A percentile compares a stretch with the other conserved stretches of the same genome.
Conservation (phyloP, 2,113 vertebrate species). For the Caranx melampygus region DNA sequence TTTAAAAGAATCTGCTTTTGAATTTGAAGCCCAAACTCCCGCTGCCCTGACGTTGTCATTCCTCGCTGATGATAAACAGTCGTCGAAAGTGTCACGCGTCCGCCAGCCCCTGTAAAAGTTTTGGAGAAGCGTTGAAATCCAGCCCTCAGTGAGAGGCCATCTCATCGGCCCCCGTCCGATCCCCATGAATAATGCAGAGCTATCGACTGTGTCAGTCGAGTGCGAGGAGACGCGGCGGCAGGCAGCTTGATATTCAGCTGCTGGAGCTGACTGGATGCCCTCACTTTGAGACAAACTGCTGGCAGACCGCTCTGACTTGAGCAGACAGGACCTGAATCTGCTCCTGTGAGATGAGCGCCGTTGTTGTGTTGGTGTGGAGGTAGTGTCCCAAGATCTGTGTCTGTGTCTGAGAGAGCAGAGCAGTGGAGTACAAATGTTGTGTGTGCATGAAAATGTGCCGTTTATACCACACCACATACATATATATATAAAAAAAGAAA, state of each 20-base stretch:
- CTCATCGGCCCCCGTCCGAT: slow-evolving; percentile 61
- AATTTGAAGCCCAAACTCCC: slow-evolving; percentile 18
- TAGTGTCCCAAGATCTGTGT: slow-evolving; percentile 27
- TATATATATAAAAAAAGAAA: background rate
- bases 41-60: slow-evolving; percentile 70
- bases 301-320: slow-evolving; percentile 67
- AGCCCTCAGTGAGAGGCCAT: slow-evolving; percentile 75
- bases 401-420: background rate
- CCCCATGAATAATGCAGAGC: slow-evolving; percentile 82
- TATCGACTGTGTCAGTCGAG: slow-evolving; percentile 81
- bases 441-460: slow-evolving; percentile 34
- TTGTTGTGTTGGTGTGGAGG: slow-evolving; percentile 25
- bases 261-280: slow-evolving; percentile 77
- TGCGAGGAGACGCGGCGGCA: slow-evolving; percentile 63
- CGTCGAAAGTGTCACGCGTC: slow-evolving; percentile 73
- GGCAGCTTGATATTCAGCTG: slow-evolving; percentile 78
- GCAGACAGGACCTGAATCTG: slow-evolving; percentile 69
- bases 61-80: slow-evolving; percentile 75
- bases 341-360: slow-evolving; percentile 37
- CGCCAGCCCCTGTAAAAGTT: slow-evolving; percentile 69
- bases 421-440: background rate
- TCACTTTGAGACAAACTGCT: slow-evolving; percentile 79
- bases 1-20: slow-evolving; percentile 47
- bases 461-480: background rate
- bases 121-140: slow-evolving; percentile 73